These are phyloP conservation scores for Acrossocheilus fasciatus DNA, from an alignment of 2,797 vertebrate genomes.

Conservation along the genomic window DNA sequence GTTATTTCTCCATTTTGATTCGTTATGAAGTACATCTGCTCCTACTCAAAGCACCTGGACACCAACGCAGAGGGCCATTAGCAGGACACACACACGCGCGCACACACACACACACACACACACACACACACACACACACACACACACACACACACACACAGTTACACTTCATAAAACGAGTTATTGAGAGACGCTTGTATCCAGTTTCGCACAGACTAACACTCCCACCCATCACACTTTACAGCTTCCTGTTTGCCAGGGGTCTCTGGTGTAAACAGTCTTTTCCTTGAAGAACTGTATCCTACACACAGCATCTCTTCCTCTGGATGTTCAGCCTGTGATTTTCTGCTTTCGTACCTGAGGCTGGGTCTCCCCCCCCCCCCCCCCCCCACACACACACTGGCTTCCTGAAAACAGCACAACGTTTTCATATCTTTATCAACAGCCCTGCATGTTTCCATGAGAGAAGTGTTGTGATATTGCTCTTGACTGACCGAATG, in stretches of 20 bases:
- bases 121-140: conserved; percentile 23
- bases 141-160: conserved; percentile 23
- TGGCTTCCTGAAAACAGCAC: not conserved
- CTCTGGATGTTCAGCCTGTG: not conserved
- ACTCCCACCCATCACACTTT: conserved; percentile 36
- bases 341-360: conserved; percentile 14
- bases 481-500: too few relatives aligned
- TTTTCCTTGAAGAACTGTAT: conserved; percentile 20
- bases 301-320: not conserved
- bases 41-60: conserved; percentile 89
- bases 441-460: not conserved
- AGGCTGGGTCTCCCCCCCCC: not conserved
- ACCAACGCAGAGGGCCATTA: conserved; percentile 79
- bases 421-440: not conserved
- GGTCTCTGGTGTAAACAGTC: conserved; percentile 2
- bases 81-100: conserved; percentile 27
- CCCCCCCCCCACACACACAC: not conserved
- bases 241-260: conserved; percentile 20
- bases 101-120: conserved; percentile 26
- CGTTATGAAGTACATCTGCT: conserved; percentile 93
- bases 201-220: conserved; percentile 33
- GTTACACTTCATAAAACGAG: conserved; percentile 5
- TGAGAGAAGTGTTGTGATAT: not conserved
- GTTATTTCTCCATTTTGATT: conserved; percentile 65
- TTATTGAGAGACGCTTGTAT: conserved; percentile 41